Percentiles rank a stretch among this genome's conserved stretches.
These are phyloP conservation scores for Gambusia holbrooki DNA, from an alignment of 2,113 vertebrate species.

Conservation along the genomic window DNA sequence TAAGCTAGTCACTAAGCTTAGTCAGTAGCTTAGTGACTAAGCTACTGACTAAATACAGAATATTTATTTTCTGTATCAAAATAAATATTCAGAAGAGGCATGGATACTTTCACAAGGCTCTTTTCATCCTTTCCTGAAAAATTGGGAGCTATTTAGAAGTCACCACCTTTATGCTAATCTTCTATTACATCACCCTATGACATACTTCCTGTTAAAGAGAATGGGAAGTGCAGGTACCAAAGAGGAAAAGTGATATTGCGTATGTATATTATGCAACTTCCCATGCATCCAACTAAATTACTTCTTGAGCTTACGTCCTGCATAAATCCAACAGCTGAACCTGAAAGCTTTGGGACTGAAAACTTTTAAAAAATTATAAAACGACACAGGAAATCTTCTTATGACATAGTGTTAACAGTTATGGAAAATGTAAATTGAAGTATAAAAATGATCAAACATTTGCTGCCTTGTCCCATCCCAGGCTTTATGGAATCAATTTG, in stretches of 20 bases:
- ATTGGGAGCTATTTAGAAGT: constrained; percentile 38
- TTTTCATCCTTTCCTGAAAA: constrained; percentile 42
- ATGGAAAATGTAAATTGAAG: not conserved
- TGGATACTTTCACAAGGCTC: no score
- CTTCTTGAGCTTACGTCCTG: not conserved
- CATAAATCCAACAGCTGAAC: not conserved
- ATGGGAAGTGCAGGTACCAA: constrained; percentile 10
- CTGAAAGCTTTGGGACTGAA: not conserved
- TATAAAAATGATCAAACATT: not conserved
- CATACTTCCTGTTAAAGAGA: constrained; percentile 24
- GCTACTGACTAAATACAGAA: no score
- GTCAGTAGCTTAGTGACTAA: not conserved
- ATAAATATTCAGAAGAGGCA: no score
- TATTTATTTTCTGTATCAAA: no score
- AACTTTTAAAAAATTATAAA: constrained; percentile 3
- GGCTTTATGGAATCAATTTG: not conserved
- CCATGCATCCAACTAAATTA: constrained; percentile 12
- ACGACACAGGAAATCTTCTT: not conserved
- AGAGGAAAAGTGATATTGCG: constrained; percentile 40
- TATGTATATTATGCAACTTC: constrained; percentile 39
- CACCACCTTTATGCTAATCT: constrained; percentile 20
- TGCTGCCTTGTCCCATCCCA: no score
- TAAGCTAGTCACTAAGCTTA: not conserved
- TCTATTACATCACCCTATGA: constrained; percentile 20
- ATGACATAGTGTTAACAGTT: not conserved